Evolutionary conservation across 2,113 vertebrate genomes (phyloP).

Genomic region (Anarhynchus alexandrinus): DNA sequence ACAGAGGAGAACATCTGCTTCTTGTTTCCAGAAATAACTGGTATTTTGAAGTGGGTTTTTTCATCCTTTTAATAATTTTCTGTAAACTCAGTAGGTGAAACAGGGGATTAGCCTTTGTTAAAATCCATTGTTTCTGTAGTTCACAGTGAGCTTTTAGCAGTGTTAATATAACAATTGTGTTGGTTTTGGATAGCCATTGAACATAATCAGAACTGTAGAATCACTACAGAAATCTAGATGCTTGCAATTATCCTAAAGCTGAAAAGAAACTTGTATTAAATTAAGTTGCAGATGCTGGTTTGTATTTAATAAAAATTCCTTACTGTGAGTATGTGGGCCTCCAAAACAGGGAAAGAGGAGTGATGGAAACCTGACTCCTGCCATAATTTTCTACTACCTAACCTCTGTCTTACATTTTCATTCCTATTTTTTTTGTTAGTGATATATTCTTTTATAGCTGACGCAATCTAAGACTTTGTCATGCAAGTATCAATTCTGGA

Average conservation of each 20-base stretch:
- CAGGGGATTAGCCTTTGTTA: background rate
- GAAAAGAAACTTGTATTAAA: background rate
- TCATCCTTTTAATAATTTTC: conserved; percentile 50
- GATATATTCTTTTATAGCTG: background rate
- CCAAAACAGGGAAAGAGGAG: background rate
- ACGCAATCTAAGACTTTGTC: background rate
- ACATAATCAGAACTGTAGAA: background rate
- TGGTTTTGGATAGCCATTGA: background rate
- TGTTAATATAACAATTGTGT: background rate
- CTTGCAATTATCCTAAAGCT: background rate
- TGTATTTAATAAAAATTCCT: background rate
- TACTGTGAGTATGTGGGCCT: background rate
- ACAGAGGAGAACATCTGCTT: conserved; percentile 69
- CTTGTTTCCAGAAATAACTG: conserved; percentile 70
- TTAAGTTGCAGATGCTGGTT: background rate
- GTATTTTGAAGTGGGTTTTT: conserved; percentile 48
- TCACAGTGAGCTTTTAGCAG: background rate
- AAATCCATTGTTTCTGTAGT: background rate
- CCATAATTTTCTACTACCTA: background rate
- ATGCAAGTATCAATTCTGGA: background rate
- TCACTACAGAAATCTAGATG: background rate
- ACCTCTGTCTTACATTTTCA: background rate
- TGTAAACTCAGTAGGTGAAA: conserved; percentile 52
- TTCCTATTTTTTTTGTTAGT: background rate
- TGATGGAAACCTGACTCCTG: background rate